phyloP scores from a whole-genome alignment of 2,113 vertebrate species.

The Cyanistes caeruleus region DNA sequence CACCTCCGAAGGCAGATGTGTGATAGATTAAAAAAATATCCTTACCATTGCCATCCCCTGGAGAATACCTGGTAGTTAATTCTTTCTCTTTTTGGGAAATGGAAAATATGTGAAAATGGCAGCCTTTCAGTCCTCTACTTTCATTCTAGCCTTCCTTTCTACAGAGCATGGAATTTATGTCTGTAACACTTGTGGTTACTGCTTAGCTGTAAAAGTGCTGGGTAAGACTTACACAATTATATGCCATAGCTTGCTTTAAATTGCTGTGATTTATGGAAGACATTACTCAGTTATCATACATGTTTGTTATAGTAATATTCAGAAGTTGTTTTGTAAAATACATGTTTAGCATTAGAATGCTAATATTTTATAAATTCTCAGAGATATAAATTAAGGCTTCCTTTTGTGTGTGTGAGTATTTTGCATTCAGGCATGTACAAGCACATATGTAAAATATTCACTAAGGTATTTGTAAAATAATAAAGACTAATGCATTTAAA shows the following conservation, averaged over 20 bases:
- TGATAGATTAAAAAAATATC: neutral
- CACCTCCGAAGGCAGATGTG: neutral
- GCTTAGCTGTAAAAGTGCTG: constrained; percentile 26
- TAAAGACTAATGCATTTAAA: neutral
- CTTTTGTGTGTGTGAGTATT: neutral
- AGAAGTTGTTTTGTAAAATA: neutral
- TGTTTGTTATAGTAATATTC: neutral
- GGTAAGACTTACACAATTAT: neutral
- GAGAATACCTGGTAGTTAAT: neutral
- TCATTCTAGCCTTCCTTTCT: neutral
- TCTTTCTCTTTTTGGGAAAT: neutral
- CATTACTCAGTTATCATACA: neutral
- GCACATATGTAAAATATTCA: neutral
- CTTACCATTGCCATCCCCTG: neutral
- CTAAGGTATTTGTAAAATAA: neutral
- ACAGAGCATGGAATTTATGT: neutral
- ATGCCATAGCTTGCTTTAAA: neutral
- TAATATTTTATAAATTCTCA: neutral
- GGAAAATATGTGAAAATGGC: neutral
- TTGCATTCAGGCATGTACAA: neutral
- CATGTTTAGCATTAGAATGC: neutral
- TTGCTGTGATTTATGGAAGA: constrained; percentile 19
- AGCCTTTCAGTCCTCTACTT: neutral
- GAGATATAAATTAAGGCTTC: neutral
- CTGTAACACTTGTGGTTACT: neutral